phyloP scores from a whole-genome alignment of 2,888 invertebrate genomes.

The Chrysolina oricalcia region DNA sequence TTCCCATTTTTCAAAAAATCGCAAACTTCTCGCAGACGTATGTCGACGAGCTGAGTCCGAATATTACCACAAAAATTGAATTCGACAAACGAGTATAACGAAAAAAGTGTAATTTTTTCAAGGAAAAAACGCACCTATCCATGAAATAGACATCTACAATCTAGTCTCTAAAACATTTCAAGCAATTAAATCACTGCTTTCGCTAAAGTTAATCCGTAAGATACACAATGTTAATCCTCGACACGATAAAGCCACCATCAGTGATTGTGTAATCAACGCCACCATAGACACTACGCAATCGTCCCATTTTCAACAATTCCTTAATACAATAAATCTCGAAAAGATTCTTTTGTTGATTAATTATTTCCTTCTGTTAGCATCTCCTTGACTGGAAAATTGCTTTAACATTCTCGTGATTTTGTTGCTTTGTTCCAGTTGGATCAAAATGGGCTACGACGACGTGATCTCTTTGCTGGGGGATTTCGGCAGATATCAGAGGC shows the following conservation, averaged over 20 bases:
- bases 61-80: no score
- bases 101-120: no score
- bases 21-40: no score
- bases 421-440: slow-evolving; percentile 20
- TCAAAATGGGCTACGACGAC: slow-evolving; percentile 82
- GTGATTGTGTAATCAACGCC: background rate
- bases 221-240: no score
- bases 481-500: slow-evolving; percentile 80
- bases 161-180: no score
- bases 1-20: no score
- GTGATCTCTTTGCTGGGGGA: slow-evolving; percentile 80
- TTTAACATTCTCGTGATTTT: background rate
- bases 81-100: no score
- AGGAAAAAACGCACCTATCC: no score
- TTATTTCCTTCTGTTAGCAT: background rate
- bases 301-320: background rate
- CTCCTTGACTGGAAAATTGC: slow-evolving; percentile 7
- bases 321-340: background rate
- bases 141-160: no score
- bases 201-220: background rate
- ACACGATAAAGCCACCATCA: background rate
- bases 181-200: background rate
- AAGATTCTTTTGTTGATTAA: background rate
- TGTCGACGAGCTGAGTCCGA: no score
- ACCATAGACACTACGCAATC: background rate